Conservation (phyloP, 2,888 invertebrate species). For the Ryuthela nishihirai region DNA sequence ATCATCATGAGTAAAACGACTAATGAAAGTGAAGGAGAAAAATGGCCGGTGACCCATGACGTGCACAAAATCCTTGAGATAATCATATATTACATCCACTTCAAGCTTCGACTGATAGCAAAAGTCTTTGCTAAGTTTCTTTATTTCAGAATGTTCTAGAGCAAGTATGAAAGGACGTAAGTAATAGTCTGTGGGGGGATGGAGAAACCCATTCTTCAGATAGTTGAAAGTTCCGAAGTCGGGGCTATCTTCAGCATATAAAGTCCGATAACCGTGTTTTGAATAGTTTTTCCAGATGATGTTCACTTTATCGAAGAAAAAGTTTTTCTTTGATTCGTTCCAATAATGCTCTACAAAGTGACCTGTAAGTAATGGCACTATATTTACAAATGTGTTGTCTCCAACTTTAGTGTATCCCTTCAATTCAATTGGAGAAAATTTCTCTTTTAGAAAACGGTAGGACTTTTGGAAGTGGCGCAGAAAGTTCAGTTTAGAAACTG, state of each 20-base stretch:
- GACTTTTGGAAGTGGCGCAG: constrained; percentile 71
- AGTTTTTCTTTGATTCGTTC: constrained; percentile 35
- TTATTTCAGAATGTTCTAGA: constrained; percentile 45
- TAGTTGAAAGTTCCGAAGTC: constrained; percentile 50
- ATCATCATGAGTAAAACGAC: constrained; percentile 49
- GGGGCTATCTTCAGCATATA: constrained; percentile 48
- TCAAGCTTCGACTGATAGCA: constrained; percentile 32
- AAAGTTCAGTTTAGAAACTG: constrained; percentile 74
- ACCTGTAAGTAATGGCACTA: constrained; percentile 47
- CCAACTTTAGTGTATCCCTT: constrained; percentile 64
- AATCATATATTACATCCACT: constrained; percentile 27
- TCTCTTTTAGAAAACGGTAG: constrained; percentile 59
- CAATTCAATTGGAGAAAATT: constrained; percentile 66
- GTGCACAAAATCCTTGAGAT: constrained; percentile 27
- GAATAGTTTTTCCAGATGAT: constrained; percentile 50
- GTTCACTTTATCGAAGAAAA: constrained; percentile 45
- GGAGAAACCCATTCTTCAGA: constrained; percentile 47
- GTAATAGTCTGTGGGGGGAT: constrained; percentile 49
- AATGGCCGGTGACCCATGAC: constrained; percentile 32
- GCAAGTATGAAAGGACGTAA: constrained; percentile 48
- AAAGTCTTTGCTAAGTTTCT: constrained; percentile 23
- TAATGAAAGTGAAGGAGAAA: constrained; percentile 49
- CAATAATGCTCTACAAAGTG: constrained; percentile 40
- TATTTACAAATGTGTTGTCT: constrained; percentile 52
- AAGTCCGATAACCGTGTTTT: constrained; percentile 46